A percentile compares a stretch with the other conserved stretches of the same genome.
These are phyloP conservation scores for Platypus cylindrus DNA, from an alignment of 2,888 invertebrate genomes.

Conservation along the genomic window DNA sequence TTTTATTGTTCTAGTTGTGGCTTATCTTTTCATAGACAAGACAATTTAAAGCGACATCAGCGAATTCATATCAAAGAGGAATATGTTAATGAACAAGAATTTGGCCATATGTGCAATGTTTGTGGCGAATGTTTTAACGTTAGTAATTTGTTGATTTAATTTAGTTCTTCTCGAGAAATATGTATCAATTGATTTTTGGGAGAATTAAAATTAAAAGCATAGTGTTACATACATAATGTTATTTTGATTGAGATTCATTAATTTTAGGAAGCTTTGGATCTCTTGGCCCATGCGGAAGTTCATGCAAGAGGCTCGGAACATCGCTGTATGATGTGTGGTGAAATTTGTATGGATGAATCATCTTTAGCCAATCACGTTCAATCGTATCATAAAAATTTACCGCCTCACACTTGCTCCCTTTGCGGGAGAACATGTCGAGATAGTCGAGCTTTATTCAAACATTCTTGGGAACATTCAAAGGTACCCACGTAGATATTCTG, in stretches of 20 bases:
- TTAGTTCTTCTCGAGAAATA: too few species aligned
- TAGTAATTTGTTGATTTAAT: too few species aligned
- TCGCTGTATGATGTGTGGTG: slow-evolving; percentile 52
- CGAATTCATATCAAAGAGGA: slow-evolving; percentile 34
- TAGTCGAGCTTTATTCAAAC: slow-evolving; percentile 51
- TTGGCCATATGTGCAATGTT: slow-evolving; percentile 59
- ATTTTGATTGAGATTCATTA: too few species aligned
- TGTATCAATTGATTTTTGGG: too few species aligned
- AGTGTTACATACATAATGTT: too few species aligned
- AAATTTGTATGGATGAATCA: slow-evolving; percentile 48
- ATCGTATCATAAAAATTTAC: slow-evolving; percentile 46
- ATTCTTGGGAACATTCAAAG: slow-evolving; percentile 55
- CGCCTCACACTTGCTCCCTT: slow-evolving; percentile 50
- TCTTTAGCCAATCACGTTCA: slow-evolving; percentile 49
- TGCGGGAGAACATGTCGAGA: slow-evolving; percentile 60
- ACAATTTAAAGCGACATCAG: slow-evolving; percentile 57
- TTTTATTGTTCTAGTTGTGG: slow-evolving; percentile 63
- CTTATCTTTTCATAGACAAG: slow-evolving; percentile 49
- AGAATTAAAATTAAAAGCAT: too few species aligned
- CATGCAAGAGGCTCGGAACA: slow-evolving; percentile 52
- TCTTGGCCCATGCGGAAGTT: slow-evolving; percentile 66
- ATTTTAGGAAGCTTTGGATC: slow-evolving; percentile 50
- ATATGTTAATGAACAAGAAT: slow-evolving; percentile 34
- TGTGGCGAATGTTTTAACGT: slow-evolving; percentile 62
- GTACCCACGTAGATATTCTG: slow-evolving; percentile 25